phyloP scores from a whole-genome alignment of 2,888 invertebrate species.

The Archaeoteleia sp. region DNA sequence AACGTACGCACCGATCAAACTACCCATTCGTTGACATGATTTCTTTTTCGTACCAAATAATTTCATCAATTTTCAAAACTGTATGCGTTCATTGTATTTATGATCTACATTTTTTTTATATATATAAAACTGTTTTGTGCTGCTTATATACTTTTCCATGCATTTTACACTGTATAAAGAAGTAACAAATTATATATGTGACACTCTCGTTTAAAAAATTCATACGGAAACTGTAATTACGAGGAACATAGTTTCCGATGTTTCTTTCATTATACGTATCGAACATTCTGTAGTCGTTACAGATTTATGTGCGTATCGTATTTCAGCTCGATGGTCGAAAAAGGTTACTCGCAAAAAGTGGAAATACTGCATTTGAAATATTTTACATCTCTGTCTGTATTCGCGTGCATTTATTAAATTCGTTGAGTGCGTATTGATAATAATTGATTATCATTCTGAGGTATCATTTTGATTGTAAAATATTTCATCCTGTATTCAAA shows the following conservation, averaged over 20 bases:
- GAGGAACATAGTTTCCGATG: slow-evolving; percentile 35
- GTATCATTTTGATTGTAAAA: slow-evolving; percentile 29
- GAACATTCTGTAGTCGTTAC: too few relatives aligned
- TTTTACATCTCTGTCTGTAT: slow-evolving; percentile 2
- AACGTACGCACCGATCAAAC: background rate
- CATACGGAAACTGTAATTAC: slow-evolving; percentile 26
- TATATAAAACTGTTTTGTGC: too few relatives aligned
- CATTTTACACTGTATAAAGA: slow-evolving; percentile 16
- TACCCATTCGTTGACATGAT: background rate
- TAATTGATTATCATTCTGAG: slow-evolving; percentile 38
- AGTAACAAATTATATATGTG: slow-evolving; percentile 25
- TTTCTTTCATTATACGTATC: slow-evolving; percentile 24
- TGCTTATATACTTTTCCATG: too few relatives aligned
- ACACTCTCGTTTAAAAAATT: slow-evolving; percentile 23
- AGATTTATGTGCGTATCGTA: too few relatives aligned
- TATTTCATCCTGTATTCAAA: too few relatives aligned
- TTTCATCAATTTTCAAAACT: slow-evolving; percentile 10
- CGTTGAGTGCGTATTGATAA: slow-evolving; percentile 35
- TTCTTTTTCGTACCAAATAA: too few relatives aligned
- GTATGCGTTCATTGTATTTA: too few relatives aligned
- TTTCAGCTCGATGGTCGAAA: too few relatives aligned
- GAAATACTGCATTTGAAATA: background rate
- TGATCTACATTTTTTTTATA: too few relatives aligned
- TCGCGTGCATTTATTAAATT: slow-evolving; percentile 23
- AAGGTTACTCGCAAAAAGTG: too few relatives aligned